Evolutionary conservation across 2,797 vertebrate species (phyloP).

Genomic region (Lepus townsendii): DNA sequence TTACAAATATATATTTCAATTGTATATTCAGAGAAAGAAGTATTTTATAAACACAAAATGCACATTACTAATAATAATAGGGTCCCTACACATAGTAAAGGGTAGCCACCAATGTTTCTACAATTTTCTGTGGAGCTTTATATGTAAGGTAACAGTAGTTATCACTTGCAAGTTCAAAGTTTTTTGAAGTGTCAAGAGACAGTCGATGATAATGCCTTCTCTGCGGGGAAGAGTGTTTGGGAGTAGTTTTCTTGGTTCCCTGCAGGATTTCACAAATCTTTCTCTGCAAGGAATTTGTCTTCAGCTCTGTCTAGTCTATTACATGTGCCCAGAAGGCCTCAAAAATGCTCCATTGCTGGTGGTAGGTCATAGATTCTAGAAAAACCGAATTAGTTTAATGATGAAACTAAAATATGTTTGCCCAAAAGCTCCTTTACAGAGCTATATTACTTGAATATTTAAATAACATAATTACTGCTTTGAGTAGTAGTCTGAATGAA

Average conservation of each 20-base stretch:
- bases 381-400: slow-evolving; percentile 77
- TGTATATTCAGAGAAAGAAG: slow-evolving; percentile 6
- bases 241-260: slow-evolving; percentile 81
- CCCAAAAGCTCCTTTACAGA: slow-evolving; percentile 65
- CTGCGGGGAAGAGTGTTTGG: slow-evolving; percentile 78
- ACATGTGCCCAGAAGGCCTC: slow-evolving; percentile 48
- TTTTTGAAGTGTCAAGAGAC: slow-evolving; percentile 59
- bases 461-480: slow-evolving; percentile 72
- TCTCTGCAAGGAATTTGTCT: slow-evolving; percentile 75
- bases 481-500: slow-evolving; percentile 61
- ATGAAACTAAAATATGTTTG: slow-evolving; percentile 56
- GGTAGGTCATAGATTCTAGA: slow-evolving; percentile 69
- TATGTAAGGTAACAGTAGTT: slow-evolving; percentile 62
- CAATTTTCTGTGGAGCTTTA: slow-evolving; percentile 47
- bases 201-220: slow-evolving; percentile 74
- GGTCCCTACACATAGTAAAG: not conserved
- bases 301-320: slow-evolving; percentile 62
- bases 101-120: slow-evolving; percentile 25
- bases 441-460: slow-evolving; percentile 68
- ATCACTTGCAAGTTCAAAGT: slow-evolving; percentile 81
- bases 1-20: not conserved
- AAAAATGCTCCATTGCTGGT: slow-evolving; percentile 56
- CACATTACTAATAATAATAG: not conserved
- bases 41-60: slow-evolving; percentile 38
- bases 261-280: slow-evolving; percentile 83